Conservation (phyloP, 2,113 vertebrate species). For the Ornithorhynchus anatinus region DNA sequence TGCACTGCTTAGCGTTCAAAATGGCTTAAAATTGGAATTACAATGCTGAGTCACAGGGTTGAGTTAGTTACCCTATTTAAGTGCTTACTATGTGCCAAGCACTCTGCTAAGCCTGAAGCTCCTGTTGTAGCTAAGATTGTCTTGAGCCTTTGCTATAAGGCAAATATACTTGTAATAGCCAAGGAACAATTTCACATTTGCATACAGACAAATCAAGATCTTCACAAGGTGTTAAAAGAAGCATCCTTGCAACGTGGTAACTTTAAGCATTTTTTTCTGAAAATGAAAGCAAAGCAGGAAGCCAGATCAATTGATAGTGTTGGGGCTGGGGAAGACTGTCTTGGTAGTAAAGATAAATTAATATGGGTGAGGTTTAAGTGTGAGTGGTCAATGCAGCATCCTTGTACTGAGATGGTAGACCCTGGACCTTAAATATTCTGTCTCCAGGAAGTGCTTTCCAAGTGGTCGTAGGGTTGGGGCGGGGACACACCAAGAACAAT, state of each 20-base stretch:
- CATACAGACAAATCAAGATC: not conserved
- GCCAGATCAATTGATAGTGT: not conserved
- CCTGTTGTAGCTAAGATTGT: conserved; percentile 19
- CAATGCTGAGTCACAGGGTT: no score
- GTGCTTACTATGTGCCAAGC: conserved; percentile 6
- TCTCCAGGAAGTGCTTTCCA: not conserved
- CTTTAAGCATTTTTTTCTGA: not conserved
- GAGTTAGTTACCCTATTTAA: no score
- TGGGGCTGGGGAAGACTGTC: not conserved
- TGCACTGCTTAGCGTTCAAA: not conserved
- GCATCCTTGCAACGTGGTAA: not conserved
- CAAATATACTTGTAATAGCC: not conserved
- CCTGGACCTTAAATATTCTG: not conserved
- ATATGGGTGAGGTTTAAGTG: not conserved
- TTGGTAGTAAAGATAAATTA: not conserved
- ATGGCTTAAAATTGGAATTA: conserved; percentile 36
- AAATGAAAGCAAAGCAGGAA: not conserved
- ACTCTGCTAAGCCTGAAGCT: conserved; percentile 10
- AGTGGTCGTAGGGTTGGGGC: accelerated
- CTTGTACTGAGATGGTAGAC: not conserved
- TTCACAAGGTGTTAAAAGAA: not conserved
- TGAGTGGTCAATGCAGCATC: not conserved
- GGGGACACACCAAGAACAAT: not conserved
- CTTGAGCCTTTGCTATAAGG: not conserved
- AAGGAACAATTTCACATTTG: not conserved